Conservation (phyloP, 1,140 invertebrate genomes). For the Antheraea mylitta region DNA sequence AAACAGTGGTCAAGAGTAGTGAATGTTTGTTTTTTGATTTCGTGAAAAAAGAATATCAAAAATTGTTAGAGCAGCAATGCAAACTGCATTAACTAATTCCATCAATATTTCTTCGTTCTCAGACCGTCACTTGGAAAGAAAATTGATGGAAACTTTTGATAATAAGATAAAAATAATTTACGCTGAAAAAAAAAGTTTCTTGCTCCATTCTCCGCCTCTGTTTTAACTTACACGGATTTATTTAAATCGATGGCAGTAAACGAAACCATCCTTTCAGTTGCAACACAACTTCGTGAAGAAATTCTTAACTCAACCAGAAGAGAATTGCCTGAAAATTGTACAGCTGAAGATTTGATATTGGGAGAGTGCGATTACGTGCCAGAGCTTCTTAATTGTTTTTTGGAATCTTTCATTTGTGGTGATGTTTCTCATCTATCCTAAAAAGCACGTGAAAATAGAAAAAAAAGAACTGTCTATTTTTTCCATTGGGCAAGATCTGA, state of each 20-base stretch:
- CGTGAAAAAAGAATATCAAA: slow-evolving; percentile 18
- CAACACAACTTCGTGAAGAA: neutral
- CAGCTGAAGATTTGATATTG: neutral
- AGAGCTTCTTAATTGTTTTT: neutral
- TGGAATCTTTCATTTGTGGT: neutral
- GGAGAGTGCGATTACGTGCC: neutral
- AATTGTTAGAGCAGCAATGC: slow-evolving; percentile 14
- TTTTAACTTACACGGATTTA: slow-evolving; percentile 9
- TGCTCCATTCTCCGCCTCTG: slow-evolving; percentile 8
- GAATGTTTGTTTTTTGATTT: slow-evolving; percentile 16
- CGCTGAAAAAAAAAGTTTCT: slow-evolving; percentile 17
- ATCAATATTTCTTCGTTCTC: slow-evolving; percentile 16
- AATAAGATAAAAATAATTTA: slow-evolving; percentile 16
- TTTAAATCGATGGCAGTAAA: slow-evolving; percentile 2
- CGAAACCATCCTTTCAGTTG: neutral
- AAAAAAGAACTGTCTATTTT: neutral
- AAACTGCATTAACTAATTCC: slow-evolving; percentile 15
- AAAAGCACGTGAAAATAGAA: slow-evolving; percentile 1
- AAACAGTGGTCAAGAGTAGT: slow-evolving; percentile 11
- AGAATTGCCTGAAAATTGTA: slow-evolving; percentile 2
- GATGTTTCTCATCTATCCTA: neutral
- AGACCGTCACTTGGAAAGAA: slow-evolving; percentile 13
- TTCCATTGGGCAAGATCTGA: slow-evolving; percentile 4
- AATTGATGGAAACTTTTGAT: slow-evolving; percentile 15
- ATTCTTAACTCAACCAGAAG: neutral